Evolutionary conservation across 2,113 vertebrate species (phyloP).

Genomic region (Puffinus mauretanicus): DNA sequence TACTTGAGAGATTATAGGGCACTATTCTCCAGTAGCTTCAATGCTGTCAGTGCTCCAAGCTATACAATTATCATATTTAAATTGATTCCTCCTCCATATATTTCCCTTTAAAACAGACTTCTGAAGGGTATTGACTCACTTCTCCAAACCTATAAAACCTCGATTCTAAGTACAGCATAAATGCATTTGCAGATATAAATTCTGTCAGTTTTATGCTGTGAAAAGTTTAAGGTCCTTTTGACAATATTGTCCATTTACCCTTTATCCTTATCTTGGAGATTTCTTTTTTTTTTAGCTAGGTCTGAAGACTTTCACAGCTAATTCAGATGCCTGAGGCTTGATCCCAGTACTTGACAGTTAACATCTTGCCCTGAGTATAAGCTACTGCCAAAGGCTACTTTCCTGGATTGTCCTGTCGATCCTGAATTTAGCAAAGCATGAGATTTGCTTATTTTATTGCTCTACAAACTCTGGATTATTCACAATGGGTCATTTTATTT

Average conservation of each 20-base stretch:
- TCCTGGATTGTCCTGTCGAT: slow-evolving; percentile 32
- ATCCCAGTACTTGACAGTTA: slow-evolving; percentile 68
- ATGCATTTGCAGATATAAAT: neutral
- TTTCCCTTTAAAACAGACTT: neutral
- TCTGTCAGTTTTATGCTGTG: neutral
- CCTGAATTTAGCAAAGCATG: slow-evolving; percentile 40
- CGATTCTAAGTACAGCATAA: neutral
- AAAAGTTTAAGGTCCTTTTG: neutral
- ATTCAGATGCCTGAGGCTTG: slow-evolving; percentile 70
- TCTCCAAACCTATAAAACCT: neutral
- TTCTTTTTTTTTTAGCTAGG: neutral
- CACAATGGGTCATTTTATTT: neutral
- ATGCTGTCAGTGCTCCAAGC: neutral
- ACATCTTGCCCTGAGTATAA: slow-evolving; percentile 60
- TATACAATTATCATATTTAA: neutral
- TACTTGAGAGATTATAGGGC: neutral
- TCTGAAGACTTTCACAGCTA: slow-evolving; percentile 46
- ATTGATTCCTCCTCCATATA: neutral
- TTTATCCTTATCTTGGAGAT: neutral
- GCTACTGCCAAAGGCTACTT: slow-evolving; percentile 54
- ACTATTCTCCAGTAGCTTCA: neutral
- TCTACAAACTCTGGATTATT: neutral
- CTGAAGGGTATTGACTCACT: neutral
- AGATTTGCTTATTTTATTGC: neutral
- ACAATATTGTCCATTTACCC: neutral